Evolutionary conservation across 2,888 invertebrate genomes (phyloP).

Genomic region (Heliconius cydno): DNA sequence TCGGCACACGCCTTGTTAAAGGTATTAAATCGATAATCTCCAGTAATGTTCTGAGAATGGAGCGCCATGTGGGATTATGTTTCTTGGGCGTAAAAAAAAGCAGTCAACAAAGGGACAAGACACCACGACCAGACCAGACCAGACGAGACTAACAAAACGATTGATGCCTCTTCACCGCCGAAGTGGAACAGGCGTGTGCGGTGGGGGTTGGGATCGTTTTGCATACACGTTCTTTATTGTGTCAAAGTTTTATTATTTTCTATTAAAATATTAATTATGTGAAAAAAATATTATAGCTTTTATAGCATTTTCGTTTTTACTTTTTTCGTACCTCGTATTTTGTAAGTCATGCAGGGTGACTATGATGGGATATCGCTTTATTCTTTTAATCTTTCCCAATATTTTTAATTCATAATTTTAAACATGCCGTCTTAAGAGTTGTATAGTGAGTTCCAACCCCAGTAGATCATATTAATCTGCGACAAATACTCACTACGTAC

Average conservation of each 20-base stretch:
- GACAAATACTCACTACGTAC: not conserved
- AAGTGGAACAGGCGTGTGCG: not conserved
- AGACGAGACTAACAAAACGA: slow-evolving; percentile 8
- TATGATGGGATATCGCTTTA: too few relatives aligned
- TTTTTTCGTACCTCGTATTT: too few relatives aligned
- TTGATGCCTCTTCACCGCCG: slow-evolving; percentile 21
- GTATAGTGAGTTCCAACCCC: not conserved
- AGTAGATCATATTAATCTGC: not conserved
- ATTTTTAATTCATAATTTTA: too few relatives aligned
- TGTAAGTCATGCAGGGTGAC: too few relatives aligned
- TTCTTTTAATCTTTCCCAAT: too few relatives aligned
- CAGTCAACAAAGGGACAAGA: slow-evolving; percentile 31
- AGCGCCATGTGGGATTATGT: slow-evolving; percentile 33
- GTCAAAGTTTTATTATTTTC: too few relatives aligned
- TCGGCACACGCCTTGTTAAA: not conserved
- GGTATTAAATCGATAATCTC: slow-evolving; percentile 5
- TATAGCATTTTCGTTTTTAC: too few relatives aligned
- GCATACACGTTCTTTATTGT: not conserved
- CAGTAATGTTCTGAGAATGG: slow-evolving; percentile 26
- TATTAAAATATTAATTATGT: too few relatives aligned
- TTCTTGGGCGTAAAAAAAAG: slow-evolving; percentile 33
- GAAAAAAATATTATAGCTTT: too few relatives aligned
- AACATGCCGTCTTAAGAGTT: too few relatives aligned
- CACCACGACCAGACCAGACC: slow-evolving; percentile 1
- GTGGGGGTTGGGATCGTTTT: slow-evolving; percentile 1